These are phyloP conservation scores for Erpornis zantholeuca DNA, from an alignment of 2,113 vertebrate genomes.

Conservation along the genomic window DNA sequence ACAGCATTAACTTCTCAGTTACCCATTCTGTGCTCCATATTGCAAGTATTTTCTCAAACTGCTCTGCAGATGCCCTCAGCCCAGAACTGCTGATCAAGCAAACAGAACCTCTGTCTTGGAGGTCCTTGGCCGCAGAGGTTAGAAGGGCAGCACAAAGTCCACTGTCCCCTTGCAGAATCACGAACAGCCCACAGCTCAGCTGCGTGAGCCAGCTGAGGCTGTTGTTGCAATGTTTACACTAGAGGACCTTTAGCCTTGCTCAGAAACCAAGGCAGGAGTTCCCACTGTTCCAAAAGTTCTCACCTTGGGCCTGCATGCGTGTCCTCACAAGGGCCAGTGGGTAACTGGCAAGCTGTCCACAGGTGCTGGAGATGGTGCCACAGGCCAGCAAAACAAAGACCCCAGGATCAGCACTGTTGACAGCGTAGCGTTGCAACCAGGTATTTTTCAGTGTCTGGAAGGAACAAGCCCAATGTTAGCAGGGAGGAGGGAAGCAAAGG, in stretches of 20 bases:
- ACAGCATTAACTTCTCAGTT: background rate
- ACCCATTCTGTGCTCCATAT: fast-evolving
- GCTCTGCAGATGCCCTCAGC: background rate
- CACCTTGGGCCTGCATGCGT: slow-evolving; percentile 97
- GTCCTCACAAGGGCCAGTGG: slow-evolving; percentile 93
- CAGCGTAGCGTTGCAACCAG: slow-evolving; percentile 88
- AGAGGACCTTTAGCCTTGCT: background rate
- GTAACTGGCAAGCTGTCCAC: slow-evolving; percentile 93
- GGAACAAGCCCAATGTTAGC: background rate
- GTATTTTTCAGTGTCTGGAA: slow-evolving; percentile 90
- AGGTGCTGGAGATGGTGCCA: slow-evolving; percentile 94
- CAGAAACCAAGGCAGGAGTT: background rate
- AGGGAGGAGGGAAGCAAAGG: background rate
- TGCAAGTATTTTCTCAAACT: background rate
- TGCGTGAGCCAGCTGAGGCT: background rate
- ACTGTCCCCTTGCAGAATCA: background rate
- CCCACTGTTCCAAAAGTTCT: background rate
- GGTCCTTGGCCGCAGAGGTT: background rate
- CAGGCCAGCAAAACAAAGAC: slow-evolving; percentile 95
- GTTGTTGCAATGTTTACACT: background rate
- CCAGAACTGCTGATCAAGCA: background rate
- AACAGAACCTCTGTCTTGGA: background rate
- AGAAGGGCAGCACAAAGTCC: slow-evolving; percentile 5
- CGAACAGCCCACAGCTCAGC: background rate
- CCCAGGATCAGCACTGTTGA: slow-evolving; percentile 88